Evolutionary conservation across 1,140 invertebrate genomes (phyloP), one percentile per base, ranked within the genome.

Genomic region (Neodiprion fabricii): DNA sequence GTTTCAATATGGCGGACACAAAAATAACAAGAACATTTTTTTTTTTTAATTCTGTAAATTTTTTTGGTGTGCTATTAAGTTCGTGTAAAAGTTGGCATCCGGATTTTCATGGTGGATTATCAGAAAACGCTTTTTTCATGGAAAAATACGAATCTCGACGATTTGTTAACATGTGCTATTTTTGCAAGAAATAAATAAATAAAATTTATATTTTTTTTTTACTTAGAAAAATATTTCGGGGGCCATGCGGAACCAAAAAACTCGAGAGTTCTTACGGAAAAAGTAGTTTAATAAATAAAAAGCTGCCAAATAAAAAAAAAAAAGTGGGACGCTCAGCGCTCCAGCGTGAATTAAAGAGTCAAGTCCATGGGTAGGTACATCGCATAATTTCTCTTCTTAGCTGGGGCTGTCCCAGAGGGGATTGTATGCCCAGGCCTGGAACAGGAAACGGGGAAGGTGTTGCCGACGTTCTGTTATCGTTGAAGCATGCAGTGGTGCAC

Each of bases 401-500:
- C 79, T 88, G 87, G 87, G 85, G 86, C 2, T 88, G 86, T 75
- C 78, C 85, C 7, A 83, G 87, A 79, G 81, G 86, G 9, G 86
- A 88, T 47, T 88, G 86, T 67, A 76, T 85, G 23, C 86, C 86
- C 7, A 83, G 87, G 73, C 61, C 82, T 7, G 78, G 78, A 50
- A 87, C 86, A 61, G 75, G 79, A 7, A 88, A 87, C 72, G 88
- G 89, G 17, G 91, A 92, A 84, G 92, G 94, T 76, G 93, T 96
- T 72, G 95, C 95, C 1, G 95, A 97, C 82, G 95, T 96, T 23
- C 90, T 97, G 40, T 88, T 96, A 74, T 96, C 95, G 0, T 85
- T 97, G 74, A 97, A 97, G 86, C 95, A 96, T 83, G 94, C 95
- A 0, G 94, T 96, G 11, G 94, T 96, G 11, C 95, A 96, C 87